A percentile compares a stretch with the other conserved stretches of the same genome.
Evolutionary conservation across 2,113 vertebrate species (phyloP).

Genomic region (Narcine bancroftii): DNA sequence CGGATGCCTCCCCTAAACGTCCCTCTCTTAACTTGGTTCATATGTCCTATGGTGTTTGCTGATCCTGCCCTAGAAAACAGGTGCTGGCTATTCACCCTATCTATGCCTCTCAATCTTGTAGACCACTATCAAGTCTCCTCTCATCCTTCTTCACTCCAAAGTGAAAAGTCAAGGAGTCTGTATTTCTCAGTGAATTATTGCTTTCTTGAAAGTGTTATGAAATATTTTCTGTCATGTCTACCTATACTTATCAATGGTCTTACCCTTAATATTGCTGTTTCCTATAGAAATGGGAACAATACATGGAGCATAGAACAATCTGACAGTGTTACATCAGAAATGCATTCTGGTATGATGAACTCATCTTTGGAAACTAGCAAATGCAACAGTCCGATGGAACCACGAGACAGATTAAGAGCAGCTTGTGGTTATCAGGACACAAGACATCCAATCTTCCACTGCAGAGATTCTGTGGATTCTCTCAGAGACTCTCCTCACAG

Average conservation of each 20-base stretch:
- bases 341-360: constrained; percentile 86
- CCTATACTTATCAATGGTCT: not conserved
- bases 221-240: no score
- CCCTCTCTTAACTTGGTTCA: no score
- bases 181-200: no score
- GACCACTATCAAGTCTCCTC: no score
- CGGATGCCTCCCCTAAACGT: no score
- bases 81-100: no score
- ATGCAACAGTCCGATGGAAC: constrained; percentile 93
- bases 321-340: constrained; percentile 87
- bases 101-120: no score
- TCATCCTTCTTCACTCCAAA: no score
- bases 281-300: constrained; percentile 80
- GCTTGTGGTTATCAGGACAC: constrained; percentile 73
- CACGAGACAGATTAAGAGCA: constrained; percentile 74
- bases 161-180: no score
- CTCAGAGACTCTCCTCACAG: constrained; percentile 90
- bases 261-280: not conserved
- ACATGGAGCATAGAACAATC: constrained; percentile 91
- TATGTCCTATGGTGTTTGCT: no score
- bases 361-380: constrained; percentile 96
- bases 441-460: constrained; percentile 63
- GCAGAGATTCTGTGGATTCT: constrained; percentile 85
- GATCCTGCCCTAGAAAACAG: no score
- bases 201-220: no score